Evolutionary conservation across 2,888 invertebrate genomes (phyloP).

Genomic region (Hydrotaea cyrtoneurina): DNA sequence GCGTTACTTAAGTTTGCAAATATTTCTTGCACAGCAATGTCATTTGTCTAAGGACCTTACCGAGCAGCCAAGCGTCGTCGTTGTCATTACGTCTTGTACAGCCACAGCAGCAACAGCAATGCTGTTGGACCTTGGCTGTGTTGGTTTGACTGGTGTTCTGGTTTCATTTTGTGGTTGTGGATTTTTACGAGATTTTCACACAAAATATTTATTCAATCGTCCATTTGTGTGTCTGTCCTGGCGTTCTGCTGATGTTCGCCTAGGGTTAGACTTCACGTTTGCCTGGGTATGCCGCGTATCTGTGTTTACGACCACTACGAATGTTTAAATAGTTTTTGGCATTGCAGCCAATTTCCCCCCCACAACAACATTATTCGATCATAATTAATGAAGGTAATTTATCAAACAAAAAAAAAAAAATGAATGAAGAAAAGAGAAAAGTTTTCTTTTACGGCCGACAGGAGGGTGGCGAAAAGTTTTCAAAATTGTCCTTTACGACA

Average conservation of each 20-base stretch:
- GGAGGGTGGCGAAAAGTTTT: no score
- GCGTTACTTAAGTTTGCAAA: constrained; percentile 41
- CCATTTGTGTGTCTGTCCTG: neutral
- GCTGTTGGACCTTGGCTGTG: neutral
- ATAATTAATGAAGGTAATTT: constrained; percentile 50
- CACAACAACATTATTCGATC: neutral
- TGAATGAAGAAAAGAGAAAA: no score
- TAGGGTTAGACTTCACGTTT: no score
- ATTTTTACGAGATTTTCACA: constrained; percentile 40
- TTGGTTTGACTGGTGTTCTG: constrained; percentile 44
- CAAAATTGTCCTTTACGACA: no score
- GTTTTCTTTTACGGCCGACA: no score
- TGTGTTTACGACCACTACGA: neutral
- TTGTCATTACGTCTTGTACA: neutral
- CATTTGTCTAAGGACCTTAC: constrained; percentile 43
- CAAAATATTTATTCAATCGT: constrained; percentile 21
- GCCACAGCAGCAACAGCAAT: no score
- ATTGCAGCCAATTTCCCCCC: constrained; percentile 9
- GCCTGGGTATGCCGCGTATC: neutral
- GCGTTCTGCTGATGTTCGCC: no score
- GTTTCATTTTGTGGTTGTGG: constrained; percentile 36
- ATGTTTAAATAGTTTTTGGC: constrained; percentile 26
- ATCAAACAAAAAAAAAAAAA: neutral
- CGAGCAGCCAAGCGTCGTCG: neutral
- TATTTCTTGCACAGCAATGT: constrained; percentile 33